Evolutionary conservation across 2,797 vertebrate species (phyloP).

Genomic region (Rhynchotus rufescens): DNA sequence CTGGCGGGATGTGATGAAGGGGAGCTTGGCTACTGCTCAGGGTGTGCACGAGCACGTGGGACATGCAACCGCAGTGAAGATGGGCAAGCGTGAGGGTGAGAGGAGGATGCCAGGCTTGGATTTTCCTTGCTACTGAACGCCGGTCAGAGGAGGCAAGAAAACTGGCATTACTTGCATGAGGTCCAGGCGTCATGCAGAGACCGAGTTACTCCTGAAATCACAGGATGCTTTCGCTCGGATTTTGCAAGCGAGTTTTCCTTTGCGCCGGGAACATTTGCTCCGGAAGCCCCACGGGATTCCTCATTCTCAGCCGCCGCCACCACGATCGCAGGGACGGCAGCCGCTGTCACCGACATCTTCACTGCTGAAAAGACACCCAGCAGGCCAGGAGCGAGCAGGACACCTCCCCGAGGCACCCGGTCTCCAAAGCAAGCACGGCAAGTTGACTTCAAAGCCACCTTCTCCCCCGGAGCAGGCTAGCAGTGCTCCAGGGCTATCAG

Average conservation of each 20-base stretch:
- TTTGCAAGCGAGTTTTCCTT: slow-evolving; percentile 12
- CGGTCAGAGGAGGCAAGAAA: slow-evolving; percentile 39
- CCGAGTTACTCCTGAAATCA: slow-evolving; percentile 3
- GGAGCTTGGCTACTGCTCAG: slow-evolving; percentile 39
- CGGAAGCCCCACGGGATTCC: background rate
- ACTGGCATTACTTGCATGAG: background rate
- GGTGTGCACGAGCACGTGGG: background rate
- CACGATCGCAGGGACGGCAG: background rate
- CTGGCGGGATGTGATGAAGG: slow-evolving; percentile 35
- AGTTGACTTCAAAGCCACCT: no score
- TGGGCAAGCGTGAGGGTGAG: background rate
- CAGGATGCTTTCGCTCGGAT: background rate
- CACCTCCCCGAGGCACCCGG: no score
- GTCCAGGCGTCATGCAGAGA: slow-evolving; percentile 53
- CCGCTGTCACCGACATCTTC: background rate
- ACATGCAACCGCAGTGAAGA: slow-evolving; percentile 41
- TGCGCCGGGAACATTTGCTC: background rate
- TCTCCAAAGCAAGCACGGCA: no score
- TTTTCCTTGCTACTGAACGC: slow-evolving; percentile 26
- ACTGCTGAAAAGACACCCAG: background rate
- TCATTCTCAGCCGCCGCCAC: background rate
- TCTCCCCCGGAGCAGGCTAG: no score
- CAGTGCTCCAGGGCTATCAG: background rate
- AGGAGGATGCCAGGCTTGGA: background rate
- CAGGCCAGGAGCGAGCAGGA: no score